Conservation (phyloP, 2,113 vertebrate species). For the Rallus limicola region DNA sequence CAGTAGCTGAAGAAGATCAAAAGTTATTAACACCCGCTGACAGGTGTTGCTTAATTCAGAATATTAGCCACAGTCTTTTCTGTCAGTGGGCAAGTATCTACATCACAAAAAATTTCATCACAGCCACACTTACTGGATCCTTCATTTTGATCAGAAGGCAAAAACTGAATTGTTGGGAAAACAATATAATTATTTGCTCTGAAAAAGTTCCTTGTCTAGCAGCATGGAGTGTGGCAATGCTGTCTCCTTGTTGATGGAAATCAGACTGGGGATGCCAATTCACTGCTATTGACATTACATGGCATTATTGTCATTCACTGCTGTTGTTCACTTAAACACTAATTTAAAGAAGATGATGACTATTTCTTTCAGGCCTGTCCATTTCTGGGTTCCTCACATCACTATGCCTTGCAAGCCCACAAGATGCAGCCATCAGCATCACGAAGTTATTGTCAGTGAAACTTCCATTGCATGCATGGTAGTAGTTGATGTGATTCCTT, state of each 20-base stretch:
- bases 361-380: background rate
- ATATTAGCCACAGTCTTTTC: background rate
- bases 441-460: background rate
- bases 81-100: background rate
- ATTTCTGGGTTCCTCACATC: background rate
- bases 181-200: background rate
- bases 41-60: background rate
- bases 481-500: background rate
- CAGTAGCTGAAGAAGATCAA: background rate
- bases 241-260: background rate
- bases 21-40: background rate
- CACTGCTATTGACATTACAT: background rate
- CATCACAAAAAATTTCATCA: background rate
- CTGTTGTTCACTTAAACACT: background rate
- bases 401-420: background rate
- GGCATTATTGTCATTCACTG: background rate
- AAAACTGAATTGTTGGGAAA: background rate
- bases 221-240: background rate
- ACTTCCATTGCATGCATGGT: background rate
- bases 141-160: background rate
- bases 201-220: background rate
- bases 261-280: background rate
- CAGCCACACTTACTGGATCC: background rate
- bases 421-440: background rate
- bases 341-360: background rate